A percentile compares a stretch with the other conserved stretches of the same genome.
Evolutionary conservation across 1,140 invertebrate species (phyloP).

Genomic region (Lanistes nyassanus): DNA sequence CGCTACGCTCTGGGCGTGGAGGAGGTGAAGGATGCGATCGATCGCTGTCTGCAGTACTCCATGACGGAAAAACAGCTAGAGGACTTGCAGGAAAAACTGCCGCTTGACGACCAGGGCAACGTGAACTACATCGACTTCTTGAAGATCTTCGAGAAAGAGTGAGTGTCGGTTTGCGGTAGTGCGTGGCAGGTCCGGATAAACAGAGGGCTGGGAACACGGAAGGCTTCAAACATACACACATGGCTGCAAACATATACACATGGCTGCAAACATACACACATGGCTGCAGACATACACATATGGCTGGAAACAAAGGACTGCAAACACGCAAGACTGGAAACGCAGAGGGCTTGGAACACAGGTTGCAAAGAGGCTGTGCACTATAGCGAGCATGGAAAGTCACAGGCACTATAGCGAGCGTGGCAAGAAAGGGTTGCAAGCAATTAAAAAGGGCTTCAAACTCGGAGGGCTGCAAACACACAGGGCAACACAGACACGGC

Average conservation of each 20-base stretch:
- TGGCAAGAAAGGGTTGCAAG: too few relatives aligned
- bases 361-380: not conserved
- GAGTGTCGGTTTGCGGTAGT: conserved; percentile 21
- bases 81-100: conserved; percentile 40
- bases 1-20: conserved; percentile 42
- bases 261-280: not conserved
- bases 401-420: too few relatives aligned
- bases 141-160: conserved; percentile 49
- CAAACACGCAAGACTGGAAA: not conserved
- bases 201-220: not conserved
- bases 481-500: too few relatives aligned
- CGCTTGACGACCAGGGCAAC: conserved; percentile 47
- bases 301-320: not conserved
- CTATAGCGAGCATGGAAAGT: too few relatives aligned
- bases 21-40: conserved; percentile 49
- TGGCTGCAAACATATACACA: not conserved
- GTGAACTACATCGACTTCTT: conserved; percentile 53
- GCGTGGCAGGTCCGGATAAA: not conserved
- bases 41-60: conserved; percentile 41
- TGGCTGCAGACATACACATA: not conserved
- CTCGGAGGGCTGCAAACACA: too few relatives aligned
- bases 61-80: conserved; percentile 55
- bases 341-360: not conserved
- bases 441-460: too few relatives aligned
- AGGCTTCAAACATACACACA: not conserved